Evolutionary conservation across 2,888 invertebrate genomes (phyloP), one percentile per base, ranked within the genome.

Genomic region (Drosophila atripex): DNA sequence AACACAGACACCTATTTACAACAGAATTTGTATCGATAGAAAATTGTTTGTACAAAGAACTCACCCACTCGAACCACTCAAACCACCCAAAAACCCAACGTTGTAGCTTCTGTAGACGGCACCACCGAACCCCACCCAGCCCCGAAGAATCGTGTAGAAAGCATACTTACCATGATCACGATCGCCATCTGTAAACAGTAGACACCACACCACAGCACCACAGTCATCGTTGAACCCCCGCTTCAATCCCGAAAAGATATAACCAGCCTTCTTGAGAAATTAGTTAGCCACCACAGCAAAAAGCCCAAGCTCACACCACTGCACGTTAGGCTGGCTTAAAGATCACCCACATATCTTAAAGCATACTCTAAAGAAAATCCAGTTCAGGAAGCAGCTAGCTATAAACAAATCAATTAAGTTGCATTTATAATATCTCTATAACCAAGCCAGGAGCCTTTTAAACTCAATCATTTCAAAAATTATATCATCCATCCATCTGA

Each of bases 11-110:
- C 32, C 35, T 35, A 32, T 32, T 32, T 66, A 60, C 59, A 60
- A 60, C 66, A 52, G 66, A 73, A 54, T 76, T 76, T 80, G 58
- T 68, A 73, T 69, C 53, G 68, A 52, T 82, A 80, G 80, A 56
- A 61, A 82, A 16, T 53, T 49, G 39, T 41, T 50, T 66, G 65
- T 55, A 73, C 60, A 71, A 72, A 56, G 54, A 28, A 28, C 50
- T 64, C 21, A 64, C 28, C 28, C 35, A 25, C 46, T 21, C 23
- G 1, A 39, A 21, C 43, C 43, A 50, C 41, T 8, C 38, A 49
- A 49, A 30, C 30, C 58, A 58, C 58, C 41, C 52, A 57, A 25
- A 11, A 35, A 23, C 6, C 49, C 25, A 18, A 65, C 64, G 65
- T 65, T 64, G 65, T 64, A 64, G 64, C 64, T 65, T 64, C 25